These are phyloP conservation scores for Drosophila parthenogenetica DNA, from an alignment of 2,888 invertebrate species.

Conservation along the genomic window DNA sequence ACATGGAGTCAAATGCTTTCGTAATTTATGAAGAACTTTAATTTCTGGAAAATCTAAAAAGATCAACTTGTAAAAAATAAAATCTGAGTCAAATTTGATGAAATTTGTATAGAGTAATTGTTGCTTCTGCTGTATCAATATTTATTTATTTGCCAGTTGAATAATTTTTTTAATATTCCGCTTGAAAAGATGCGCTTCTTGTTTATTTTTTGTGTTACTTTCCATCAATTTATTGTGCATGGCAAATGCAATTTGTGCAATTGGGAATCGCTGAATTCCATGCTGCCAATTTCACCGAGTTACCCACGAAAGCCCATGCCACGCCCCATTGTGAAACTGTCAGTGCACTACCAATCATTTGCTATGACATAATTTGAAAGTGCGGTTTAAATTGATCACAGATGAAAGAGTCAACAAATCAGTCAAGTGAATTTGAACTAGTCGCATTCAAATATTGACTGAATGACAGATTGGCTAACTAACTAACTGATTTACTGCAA, in stretches of 20 bases:
- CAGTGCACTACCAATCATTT: constrained; percentile 32
- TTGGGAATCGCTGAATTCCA: constrained; percentile 16
- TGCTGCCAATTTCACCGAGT: neutral
- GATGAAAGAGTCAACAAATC: constrained; percentile 10
- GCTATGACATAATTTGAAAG: constrained; percentile 41
- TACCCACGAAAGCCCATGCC: neutral
- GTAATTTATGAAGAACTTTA: too few species aligned
- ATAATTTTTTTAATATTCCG: neutral
- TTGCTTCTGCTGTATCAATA: neutral
- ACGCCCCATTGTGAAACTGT: constrained; percentile 14
- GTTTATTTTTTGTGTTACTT: constrained; percentile 10
- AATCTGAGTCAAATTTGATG: neutral
- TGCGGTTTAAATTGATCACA: neutral
- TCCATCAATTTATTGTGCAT: constrained; percentile 22
- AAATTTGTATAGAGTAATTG: constrained; percentile 3
- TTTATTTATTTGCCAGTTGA: neutral
- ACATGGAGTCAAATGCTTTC: neutral
- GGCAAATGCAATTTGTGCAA: constrained; percentile 40
- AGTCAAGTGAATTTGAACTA: constrained; percentile 38
- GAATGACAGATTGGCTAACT: constrained; percentile 20
- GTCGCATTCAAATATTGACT: constrained; percentile 15
- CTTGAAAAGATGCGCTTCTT: neutral
- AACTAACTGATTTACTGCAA: constrained; percentile 30
- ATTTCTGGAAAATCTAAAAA: too few species aligned
- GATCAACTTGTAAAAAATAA: too few species aligned